phyloP scores from a whole-genome alignment of 2,797 vertebrate genomes.

The Pseudopleuronectes americanus region DNA sequence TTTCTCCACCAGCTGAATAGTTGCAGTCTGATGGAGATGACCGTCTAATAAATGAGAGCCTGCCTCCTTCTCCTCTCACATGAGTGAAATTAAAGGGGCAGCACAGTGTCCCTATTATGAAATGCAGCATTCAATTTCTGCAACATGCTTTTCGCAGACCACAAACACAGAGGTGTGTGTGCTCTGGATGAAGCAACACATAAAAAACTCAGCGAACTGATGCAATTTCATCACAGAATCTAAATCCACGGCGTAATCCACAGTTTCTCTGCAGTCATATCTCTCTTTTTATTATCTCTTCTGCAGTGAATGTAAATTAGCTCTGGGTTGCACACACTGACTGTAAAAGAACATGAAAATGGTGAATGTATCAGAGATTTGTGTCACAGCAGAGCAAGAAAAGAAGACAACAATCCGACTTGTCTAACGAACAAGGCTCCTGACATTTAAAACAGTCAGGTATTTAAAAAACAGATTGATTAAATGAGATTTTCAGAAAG shows the following conservation, averaged over 20 bases:
- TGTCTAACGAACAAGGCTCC: neutral
- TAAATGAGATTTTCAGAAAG: constrained; percentile 7
- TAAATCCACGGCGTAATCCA: constrained; percentile 5
- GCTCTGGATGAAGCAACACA: constrained; percentile 10
- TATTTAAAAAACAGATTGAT: neutral
- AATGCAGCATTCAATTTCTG: constrained; percentile 29
- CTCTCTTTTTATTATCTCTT: constrained; percentile 9
- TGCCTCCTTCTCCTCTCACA: constrained; percentile 52
- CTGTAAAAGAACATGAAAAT: neutral
- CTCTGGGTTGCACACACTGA: constrained; percentile 7
- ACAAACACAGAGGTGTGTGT: constrained; percentile 27
- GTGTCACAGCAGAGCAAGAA: neutral
- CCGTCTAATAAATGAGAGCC: constrained; percentile 39
- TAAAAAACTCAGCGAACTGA: neutral
- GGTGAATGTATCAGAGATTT: neutral
- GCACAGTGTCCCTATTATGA: constrained; percentile 44
- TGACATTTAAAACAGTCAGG: constrained; percentile 26
- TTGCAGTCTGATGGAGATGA: constrained; percentile 35
- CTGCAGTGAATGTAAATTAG: constrained; percentile 36
- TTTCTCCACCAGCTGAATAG: constrained; percentile 22
- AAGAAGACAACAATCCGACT: neutral
- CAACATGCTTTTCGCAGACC: constrained; percentile 15
- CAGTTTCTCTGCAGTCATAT: constrained; percentile 10
- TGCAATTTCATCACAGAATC: neutral
- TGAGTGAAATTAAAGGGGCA: constrained; percentile 72